Percentiles rank a stretch among this genome's conserved stretches.
These are phyloP conservation scores for Chaetogeoica ovagalla DNA, from an alignment of 2,888 invertebrate genomes.

Conservation along the genomic window DNA sequence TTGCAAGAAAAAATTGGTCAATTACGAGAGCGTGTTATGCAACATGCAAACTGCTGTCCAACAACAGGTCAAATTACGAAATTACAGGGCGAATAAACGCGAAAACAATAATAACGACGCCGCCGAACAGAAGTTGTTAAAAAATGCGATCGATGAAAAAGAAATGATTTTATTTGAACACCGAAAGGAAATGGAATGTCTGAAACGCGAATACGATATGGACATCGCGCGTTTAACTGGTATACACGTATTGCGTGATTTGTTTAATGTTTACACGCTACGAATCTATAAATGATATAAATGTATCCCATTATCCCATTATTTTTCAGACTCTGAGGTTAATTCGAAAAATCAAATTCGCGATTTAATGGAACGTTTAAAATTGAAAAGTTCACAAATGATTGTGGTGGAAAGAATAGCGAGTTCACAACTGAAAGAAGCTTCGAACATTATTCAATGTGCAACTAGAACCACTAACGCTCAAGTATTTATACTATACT, in stretches of 20 bases:
- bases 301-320: too few species aligned
- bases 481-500: neutral
- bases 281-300: too few species aligned
- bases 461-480: neutral
- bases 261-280: neutral
- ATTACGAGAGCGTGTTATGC: neutral
- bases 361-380: neutral
- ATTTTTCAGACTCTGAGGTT: neutral
- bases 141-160: neutral
- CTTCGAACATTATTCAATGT: neutral
- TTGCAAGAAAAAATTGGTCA: neutral
- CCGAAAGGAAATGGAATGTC: neutral
- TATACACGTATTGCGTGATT: neutral
- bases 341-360: constrained; percentile 1
- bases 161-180: neutral
- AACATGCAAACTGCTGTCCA: neutral
- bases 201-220: neutral
- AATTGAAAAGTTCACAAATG: constrained; percentile 1
- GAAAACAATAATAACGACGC: neutral
- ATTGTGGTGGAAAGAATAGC: neutral
- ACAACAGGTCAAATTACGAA: neutral
- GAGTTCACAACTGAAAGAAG: neutral
- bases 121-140: neutral
- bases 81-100: neutral
- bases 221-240: neutral